Percentiles rank a stretch among this genome's conserved stretches.
Conservation (phyloP, 1,140 invertebrate genomes). For the Armadillidium nasatum region DNA sequence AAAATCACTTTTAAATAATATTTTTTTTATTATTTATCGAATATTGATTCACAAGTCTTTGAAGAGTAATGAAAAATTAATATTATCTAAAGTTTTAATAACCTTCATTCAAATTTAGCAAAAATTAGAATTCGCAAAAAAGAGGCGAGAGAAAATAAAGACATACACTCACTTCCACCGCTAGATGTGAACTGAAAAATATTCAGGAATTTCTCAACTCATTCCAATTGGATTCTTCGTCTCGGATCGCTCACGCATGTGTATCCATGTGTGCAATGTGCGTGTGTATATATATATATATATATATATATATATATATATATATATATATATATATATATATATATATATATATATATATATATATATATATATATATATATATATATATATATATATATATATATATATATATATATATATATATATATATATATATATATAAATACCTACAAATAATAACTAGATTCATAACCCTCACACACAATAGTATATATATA, state of each 20-base stretch:
- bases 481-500: too few species aligned
- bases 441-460: neutral
- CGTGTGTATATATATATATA: conserved; percentile 18
- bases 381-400: conserved; percentile 3
- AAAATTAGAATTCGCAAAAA: too few species aligned
- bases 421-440: conserved; percentile 27
- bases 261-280: neutral
- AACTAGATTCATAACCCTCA: too few species aligned
- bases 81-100: neutral
- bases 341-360: conserved; percentile 12
- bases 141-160: neutral
- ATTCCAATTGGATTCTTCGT: conserved; percentile 4
- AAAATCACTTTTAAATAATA: too few species aligned
- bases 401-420: conserved; percentile 26
- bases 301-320: conserved; percentile 18
- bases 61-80: neutral
- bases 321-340: conserved; percentile 17
- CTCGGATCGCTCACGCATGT: neutral
- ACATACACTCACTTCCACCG: neutral
- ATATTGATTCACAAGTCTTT: neutral
- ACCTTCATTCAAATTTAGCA: neutral
- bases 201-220: neutral
- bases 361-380: conserved; percentile 8
- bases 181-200: neutral
- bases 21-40: too few species aligned